These are phyloP conservation scores for Myotis lucifugus DNA, from an alignment of 2,113 vertebrate genomes.

Conservation along the genomic window DNA sequence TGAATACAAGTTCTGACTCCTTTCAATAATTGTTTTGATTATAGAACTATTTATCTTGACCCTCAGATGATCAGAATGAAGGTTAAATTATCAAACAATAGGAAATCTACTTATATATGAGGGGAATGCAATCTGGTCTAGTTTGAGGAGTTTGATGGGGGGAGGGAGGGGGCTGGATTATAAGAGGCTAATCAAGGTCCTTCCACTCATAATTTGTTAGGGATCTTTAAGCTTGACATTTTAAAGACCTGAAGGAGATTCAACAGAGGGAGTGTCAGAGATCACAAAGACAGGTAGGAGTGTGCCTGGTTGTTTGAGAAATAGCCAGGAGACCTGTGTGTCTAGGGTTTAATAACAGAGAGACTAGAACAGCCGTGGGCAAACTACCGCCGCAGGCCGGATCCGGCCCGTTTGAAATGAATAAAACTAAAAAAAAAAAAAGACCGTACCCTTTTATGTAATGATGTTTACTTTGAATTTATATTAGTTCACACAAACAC, in stretches of 20 bases:
- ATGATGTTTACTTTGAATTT: too few relatives aligned
- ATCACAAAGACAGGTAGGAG: background rate
- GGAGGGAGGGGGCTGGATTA: background rate
- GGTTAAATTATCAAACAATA: conserved; percentile 2
- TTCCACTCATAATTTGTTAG: conserved; percentile 27
- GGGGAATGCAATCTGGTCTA: background rate
- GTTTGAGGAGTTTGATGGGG: background rate
- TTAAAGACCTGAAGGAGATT: background rate
- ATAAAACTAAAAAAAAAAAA: too few relatives aligned
- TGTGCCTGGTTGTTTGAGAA: background rate
- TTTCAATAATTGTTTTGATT: background rate
- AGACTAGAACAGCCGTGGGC: too few relatives aligned
- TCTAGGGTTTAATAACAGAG: background rate
- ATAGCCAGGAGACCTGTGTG: background rate
- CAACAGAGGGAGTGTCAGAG: background rate
- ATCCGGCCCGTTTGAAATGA: too few relatives aligned
- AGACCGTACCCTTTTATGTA: too few relatives aligned
- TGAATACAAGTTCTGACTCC: background rate
- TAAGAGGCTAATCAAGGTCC: background rate
- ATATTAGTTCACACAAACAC: too few relatives aligned
- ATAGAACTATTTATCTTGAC: background rate
- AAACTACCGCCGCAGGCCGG: too few relatives aligned
- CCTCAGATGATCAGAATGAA: background rate
- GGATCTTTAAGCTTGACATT: background rate
- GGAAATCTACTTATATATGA: background rate